Conservation (phyloP, 2,113 vertebrate species). For the Zapornia atra region DNA sequence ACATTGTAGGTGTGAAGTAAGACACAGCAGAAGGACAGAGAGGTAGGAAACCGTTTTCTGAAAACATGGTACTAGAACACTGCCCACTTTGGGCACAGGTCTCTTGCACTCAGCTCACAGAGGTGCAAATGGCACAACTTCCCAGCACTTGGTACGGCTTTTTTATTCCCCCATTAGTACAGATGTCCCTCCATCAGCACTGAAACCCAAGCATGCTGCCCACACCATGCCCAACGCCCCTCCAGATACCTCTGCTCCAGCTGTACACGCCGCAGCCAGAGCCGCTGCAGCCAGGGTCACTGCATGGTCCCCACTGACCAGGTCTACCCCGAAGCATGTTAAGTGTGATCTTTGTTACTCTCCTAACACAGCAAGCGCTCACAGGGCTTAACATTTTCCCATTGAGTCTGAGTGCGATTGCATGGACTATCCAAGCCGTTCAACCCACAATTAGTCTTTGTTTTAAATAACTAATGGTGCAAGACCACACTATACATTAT, state of each 20-base stretch:
- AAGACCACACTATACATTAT: background rate
- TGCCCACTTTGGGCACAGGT: background rate
- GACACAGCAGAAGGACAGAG: background rate
- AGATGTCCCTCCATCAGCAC: background rate
- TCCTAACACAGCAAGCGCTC: fast-evolving
- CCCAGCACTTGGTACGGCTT: background rate
- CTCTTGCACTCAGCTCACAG: background rate
- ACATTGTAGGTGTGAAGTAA: background rate
- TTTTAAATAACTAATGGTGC: background rate
- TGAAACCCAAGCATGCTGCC: too few species aligned
- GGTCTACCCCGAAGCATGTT: background rate
- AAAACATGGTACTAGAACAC: fast-evolving
- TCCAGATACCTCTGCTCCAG: background rate
- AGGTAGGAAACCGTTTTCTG: background rate
- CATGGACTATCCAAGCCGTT: background rate
- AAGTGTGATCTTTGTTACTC: fast-evolving
- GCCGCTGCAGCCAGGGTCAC: fast-evolving
- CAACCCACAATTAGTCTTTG: background rate
- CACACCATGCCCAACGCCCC: fast-evolving
- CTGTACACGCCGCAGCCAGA: fast-evolving
- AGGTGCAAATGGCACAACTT: background rate
- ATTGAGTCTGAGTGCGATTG: background rate
- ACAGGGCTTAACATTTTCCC: background rate
- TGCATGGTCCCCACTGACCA: fast-evolving
- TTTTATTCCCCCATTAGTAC: background rate